A percentile compares a stretch with the other conserved stretches of the same genome.
Evolutionary conservation across 64 coral and sea anemone genomes (phyloP).

Genomic region (Stylophora pistillata): DNA sequence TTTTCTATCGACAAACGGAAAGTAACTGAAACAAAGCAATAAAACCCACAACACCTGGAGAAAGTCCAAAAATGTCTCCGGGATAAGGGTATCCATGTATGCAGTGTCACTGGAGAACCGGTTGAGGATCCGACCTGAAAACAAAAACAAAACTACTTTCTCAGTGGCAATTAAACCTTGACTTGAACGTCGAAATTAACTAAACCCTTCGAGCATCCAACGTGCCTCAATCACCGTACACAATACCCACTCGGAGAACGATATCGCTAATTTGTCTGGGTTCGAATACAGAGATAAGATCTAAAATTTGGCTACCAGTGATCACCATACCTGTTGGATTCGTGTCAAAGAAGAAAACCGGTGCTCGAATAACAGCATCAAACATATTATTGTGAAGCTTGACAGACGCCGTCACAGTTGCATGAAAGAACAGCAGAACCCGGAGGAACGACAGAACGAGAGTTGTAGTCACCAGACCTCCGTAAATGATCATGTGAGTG

Average conservation of each 20-base stretch:
- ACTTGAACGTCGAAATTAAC: background rate
- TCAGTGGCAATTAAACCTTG: background rate
- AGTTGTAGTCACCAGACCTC: slow-evolving; percentile 58
- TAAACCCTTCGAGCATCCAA: background rate
- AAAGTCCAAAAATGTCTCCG: slow-evolving; percentile 84
- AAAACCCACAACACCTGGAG: slow-evolving; percentile 55
- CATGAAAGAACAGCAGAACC: slow-evolving; percentile 77
- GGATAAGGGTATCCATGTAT: slow-evolving; percentile 85
- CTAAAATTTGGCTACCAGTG: background rate
- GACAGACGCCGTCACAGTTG: slow-evolving; percentile 67
- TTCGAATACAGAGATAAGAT: too few species aligned
- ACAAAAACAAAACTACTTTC: background rate
- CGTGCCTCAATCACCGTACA: too few species aligned
- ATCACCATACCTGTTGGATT: slow-evolving; percentile 67
- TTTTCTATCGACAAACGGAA: too few species aligned
- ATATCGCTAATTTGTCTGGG: too few species aligned
- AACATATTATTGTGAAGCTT: slow-evolving; percentile 81
- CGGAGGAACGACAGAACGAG: slow-evolving; percentile 62
- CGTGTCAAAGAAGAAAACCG: slow-evolving; percentile 91
- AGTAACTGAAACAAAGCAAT: too few species aligned
- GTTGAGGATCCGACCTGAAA: slow-evolving; percentile 83
- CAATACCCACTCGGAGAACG: too few species aligned
- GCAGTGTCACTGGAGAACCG: slow-evolving; percentile 91
- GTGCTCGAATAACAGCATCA: slow-evolving; percentile 76
- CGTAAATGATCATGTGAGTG: slow-evolving; percentile 68